These are phyloP conservation scores for Vicugna pacos DNA, from an alignment of 2,113 vertebrate species.

Conservation along the genomic window DNA sequence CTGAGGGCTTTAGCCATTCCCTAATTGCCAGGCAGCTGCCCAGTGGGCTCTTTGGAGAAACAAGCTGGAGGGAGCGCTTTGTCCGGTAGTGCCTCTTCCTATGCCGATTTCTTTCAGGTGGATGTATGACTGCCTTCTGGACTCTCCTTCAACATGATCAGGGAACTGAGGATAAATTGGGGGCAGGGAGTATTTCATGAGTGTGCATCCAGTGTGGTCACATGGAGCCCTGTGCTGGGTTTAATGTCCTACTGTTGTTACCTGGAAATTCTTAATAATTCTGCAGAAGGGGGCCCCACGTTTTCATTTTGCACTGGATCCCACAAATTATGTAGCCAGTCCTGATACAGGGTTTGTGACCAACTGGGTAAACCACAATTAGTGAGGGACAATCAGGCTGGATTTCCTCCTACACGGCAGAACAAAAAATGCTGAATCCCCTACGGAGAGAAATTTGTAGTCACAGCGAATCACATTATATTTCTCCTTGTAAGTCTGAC, in stretches of 20 bases:
- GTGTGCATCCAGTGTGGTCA: neutral
- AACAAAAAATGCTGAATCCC: conserved; percentile 15
- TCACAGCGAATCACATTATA: neutral
- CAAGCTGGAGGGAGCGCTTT: neutral
- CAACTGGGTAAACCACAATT: conserved; percentile 28
- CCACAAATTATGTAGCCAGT: neutral
- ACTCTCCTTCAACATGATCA: neutral
- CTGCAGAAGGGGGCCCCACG: neutral
- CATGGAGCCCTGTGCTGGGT: neutral
- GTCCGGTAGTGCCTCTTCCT: neutral
- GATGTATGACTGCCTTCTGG: conserved; percentile 26
- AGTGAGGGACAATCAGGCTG: neutral
- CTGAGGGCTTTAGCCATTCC: neutral
- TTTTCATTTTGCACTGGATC: conserved; percentile 8
- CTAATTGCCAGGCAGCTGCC: neutral
- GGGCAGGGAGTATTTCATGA: neutral
- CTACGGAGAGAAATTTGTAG: conserved; percentile 46
- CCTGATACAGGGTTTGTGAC: conserved; percentile 45
- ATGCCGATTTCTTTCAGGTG: neutral
- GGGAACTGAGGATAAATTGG: neutral
- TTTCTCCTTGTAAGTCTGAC: conserved; percentile 51
- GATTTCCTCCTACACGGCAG: neutral
- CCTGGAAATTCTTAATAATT: conserved; percentile 12
- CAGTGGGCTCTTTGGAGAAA: neutral
- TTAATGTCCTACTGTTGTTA: neutral